A percentile compares a stretch with the other conserved stretches of the same genome.
Evolutionary conservation across 2,113 vertebrate genomes (phyloP).

Genomic region (Tympanuchus pallidicinctus): DNA sequence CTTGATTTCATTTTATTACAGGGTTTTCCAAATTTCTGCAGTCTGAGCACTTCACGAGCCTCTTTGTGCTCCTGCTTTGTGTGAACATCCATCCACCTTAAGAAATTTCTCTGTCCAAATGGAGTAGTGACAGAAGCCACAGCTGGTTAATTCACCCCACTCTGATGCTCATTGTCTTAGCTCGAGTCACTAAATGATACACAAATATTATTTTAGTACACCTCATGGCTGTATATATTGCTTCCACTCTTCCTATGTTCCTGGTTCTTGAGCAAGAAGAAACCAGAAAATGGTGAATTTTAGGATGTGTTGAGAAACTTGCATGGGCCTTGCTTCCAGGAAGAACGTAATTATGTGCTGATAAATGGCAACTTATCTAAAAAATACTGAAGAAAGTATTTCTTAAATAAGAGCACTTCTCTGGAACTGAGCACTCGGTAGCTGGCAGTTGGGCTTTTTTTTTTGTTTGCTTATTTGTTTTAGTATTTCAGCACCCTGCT

Average conservation of each 20-base stretch:
- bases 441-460: background rate
- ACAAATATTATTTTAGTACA: background rate
- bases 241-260: background rate
- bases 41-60: background rate
- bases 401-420: slow-evolving; percentile 6
- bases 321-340: slow-evolving; percentile 11
- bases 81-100: background rate
- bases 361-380: slow-evolving; percentile 48
- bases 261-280: background rate
- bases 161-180: background rate
- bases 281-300: background rate
- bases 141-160: background rate
- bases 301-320: background rate
- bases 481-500: slow-evolving; percentile 47
- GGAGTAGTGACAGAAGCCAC: background rate
- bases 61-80: background rate
- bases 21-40: background rate
- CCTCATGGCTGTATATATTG: background rate
- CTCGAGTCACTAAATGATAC: background rate
- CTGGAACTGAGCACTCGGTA: slow-evolving; percentile 19
- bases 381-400: background rate
- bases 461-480: background rate
- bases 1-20: background rate
- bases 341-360: background rate
- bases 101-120: background rate